A percentile compares a stretch with the other conserved stretches of the same genome.
Conservation (phyloP, 2,888 invertebrate species). For the Volucella inanis region DNA sequence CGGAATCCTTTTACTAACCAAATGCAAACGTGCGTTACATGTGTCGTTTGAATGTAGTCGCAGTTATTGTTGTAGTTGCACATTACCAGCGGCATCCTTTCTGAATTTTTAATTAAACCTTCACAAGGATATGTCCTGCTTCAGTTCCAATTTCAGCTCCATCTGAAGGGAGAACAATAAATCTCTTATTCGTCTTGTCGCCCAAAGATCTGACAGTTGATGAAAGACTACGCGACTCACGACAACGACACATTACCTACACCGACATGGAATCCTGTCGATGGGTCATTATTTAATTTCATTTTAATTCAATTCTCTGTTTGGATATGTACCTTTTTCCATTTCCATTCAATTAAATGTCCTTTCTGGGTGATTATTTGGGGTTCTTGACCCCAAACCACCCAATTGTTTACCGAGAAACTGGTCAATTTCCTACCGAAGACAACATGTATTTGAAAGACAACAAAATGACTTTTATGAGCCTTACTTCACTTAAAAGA, state of each 20-base stretch:
- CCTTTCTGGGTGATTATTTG: constrained; percentile 54
- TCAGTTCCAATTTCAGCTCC: constrained; percentile 1
- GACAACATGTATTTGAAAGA: constrained; percentile 64
- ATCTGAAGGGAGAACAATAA: constrained; percentile 50
- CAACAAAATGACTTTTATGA: constrained; percentile 70
- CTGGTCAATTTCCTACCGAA: not conserved
- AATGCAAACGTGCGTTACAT: constrained; percentile 66
- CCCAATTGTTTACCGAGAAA: constrained; percentile 9
- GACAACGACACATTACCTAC: constrained; percentile 7
- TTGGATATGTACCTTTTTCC: constrained; percentile 40
- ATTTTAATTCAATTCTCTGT: constrained; percentile 64
- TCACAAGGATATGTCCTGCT: constrained; percentile 53
- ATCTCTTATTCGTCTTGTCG: constrained; percentile 11
- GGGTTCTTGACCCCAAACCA: constrained; percentile 28
- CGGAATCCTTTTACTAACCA: constrained; percentile 44
- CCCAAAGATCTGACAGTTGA: constrained; percentile 27
- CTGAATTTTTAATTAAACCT: constrained; percentile 73
- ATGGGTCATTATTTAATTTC: constrained; percentile 71
- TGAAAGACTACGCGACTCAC: constrained; percentile 7
- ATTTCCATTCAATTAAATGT: constrained; percentile 67
- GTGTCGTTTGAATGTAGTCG: constrained; percentile 6
- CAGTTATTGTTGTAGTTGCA: not conserved
- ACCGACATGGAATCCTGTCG: constrained; percentile 40
- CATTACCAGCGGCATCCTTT: constrained; percentile 31
- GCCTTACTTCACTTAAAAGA: constrained; percentile 35